Evolutionary conservation across 2,113 vertebrate genomes (phyloP), one percentile per base, ranked within the genome.

Genomic region (Leptobrachium ailaonicum): DNA sequence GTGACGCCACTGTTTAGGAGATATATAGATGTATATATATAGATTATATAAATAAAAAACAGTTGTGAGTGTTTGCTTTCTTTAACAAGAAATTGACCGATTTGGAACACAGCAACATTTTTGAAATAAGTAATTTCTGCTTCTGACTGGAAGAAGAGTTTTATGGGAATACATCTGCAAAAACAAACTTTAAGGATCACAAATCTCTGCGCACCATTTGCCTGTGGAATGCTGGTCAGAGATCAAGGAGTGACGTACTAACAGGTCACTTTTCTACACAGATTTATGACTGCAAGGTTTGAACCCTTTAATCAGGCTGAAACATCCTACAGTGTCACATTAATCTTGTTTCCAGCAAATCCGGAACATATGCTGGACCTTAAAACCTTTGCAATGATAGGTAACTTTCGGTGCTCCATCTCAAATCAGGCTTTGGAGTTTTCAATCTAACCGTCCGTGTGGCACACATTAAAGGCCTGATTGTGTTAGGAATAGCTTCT

Each of bases 331-430:
- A 53, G 47, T 72, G 3, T 53, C 14, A 53, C 10, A 72, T 53
- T 32, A 40, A 72, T 71, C 68, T 71, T 53, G 47, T 54, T 72
- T 72, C 44, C 47, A 54, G 45, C 50, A 54, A 72, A 72, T 72
- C 7, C 43, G 66, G 40, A 68, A 43, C 70, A 56, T 54, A 10
- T 71, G 68, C 66, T 13, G 8, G 41, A 13, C 66, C 41, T 43
- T 42, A 68, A 50, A 68, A 68, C 41, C 6, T 68, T 20, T 68
- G 66, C 45, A 70, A 47, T 70, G 20, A 8, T 45, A 4, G 8
- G 43, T 70, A 70, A 13, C 13, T 70, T 69, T 47, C 32, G 62
- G 62, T 64, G 62, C 3, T 64, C 6, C 4, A 32, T 40, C 62
- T 13, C 62, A 20, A 64, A 40, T 40, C 62, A 50, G 47, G 47